Base-by-base conservation (phyloP, 1,140 invertebrate species). In the Liolophura sinensis region DNA sequence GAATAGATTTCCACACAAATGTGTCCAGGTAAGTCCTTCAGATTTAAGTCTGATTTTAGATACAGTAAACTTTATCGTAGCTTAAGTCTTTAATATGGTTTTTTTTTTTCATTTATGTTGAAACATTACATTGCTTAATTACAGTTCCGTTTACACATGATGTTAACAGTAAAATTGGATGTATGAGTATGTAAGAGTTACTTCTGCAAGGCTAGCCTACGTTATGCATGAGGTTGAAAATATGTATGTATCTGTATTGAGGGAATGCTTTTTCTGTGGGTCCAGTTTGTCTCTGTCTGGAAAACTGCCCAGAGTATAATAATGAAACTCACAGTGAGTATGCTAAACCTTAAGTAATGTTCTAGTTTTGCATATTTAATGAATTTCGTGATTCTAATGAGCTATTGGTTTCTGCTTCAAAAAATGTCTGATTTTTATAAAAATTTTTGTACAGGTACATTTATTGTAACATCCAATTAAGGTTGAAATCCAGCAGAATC, bases 11-110 rank as follows among this genome's bases (percentile, higher is more conserved):
- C 61, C 72, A 77, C 61, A 72, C 71, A 27, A 76, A 60, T 56
- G 72, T 87, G 47, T 85, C 85, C 15, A 75, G 86, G 78, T 83
- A 60, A 65, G 65, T 64, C 27, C 22, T 20, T 18, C 22, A 1
- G 0, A 14, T 5, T 57, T 25, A 57, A 57, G n/a, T n/a, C 1
- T 20, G 16, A 20, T n/a, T 31, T 40, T 61, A n/a, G 50, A 9
- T 24, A 0, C 22, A 20, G n/a, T 7, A 9, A 6, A 15, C 31
- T 15, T 15, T 25, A 40, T 24, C 15, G 18, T 11, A 22, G 12
- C 16, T 15, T 46, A 18, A 24, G 11, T 22, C 18, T 46, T 14
- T 12, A 20, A 24, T 52, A n/a, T 20, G 60, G 25, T 12, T 51
- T 62, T 51, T 18, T 62, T 52, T 52, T 52, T 5, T n/a, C 24